Evolutionary conservation across 92 coral and sea anemone genomes (phyloP), one percentile per base, ranked within the genome.

Genomic region (Actinostola sp.): DNA sequence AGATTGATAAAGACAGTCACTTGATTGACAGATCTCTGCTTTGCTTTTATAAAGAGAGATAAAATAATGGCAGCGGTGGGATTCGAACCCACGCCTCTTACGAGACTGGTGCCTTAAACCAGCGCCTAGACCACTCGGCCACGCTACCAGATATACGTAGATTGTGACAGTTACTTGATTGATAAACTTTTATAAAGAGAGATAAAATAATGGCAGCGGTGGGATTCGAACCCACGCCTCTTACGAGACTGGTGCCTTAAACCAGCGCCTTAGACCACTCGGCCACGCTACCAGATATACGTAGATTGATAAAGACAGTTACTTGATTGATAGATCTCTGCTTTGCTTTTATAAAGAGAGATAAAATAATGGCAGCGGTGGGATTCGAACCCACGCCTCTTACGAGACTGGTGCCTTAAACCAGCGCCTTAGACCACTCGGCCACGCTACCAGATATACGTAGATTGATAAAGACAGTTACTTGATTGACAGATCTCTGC

Each of bases 301-400:
- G n/a, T n/a, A n/a, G n/a, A n/a, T n/a, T n/a, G n/a, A n/a, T n/a
- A n/a, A n/a, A n/a, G n/a, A n/a, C n/a, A n/a, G n/a, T n/a, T n/a
- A n/a, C n/a, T n/a, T n/a, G n/a, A n/a, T n/a, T n/a, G n/a, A n/a
- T n/a, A n/a, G n/a, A n/a, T n/a, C n/a, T n/a, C n/a, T n/a, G n/a
- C n/a, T n/a, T n/a, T n/a, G n/a, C n/a, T n/a, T n/a, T n/a, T n/a
- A n/a, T n/a, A n/a, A n/a, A n/a, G n/a, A n/a, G n/a, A n/a, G n/a
- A n/a, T n/a, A 46, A 46, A 46, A 46, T 13, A 46, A 28, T 92
- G 97, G 97, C 96, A 92, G 97, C 97, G 97, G 97, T 92, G 97
- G 97, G 97, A 92, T 89, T 92, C 97, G 96, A 92, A 92, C 97
- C 97, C 97, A 92, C 96, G 97, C 96, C 96, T 70, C 76, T 70